Conservation (phyloP, 2,797 vertebrate genomes). For the Spinus olivaceus region DNA sequence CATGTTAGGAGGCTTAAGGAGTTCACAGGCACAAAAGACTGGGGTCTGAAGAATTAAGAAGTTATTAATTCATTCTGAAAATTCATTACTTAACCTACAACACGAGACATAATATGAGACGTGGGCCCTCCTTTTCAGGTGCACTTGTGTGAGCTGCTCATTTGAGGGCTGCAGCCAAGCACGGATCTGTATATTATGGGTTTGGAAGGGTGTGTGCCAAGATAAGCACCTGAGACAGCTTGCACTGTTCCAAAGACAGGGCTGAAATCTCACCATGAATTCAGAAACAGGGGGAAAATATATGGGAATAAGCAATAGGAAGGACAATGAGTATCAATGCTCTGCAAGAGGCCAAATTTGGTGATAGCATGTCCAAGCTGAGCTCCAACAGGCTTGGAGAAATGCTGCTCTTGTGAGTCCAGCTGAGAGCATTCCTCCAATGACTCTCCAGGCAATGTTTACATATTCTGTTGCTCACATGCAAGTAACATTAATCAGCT, state of each 20-base stretch:
- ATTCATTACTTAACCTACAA: neutral
- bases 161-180: neutral
- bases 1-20: neutral
- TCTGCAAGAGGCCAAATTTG: neutral
- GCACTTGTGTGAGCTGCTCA: neutral
- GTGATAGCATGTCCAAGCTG: neutral
- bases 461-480: neutral
- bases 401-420: neutral
- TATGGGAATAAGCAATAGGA: neutral
- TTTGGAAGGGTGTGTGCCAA: neutral
- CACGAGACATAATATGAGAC: neutral
- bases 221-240: neutral
- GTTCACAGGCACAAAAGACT: neutral
- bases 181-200: neutral
- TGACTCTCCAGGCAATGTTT: neutral
- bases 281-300: neutral
- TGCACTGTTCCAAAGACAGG: neutral
- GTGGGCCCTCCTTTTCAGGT: neutral
- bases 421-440: neutral
- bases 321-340: neutral
- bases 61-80: neutral
- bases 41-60: neutral
- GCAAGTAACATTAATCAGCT: slow-evolving; percentile 40
- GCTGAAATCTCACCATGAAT: neutral
- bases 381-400: neutral